Evolutionary conservation across 2,113 vertebrate species (phyloP).

Genomic region (Irena cyanogastra): DNA sequence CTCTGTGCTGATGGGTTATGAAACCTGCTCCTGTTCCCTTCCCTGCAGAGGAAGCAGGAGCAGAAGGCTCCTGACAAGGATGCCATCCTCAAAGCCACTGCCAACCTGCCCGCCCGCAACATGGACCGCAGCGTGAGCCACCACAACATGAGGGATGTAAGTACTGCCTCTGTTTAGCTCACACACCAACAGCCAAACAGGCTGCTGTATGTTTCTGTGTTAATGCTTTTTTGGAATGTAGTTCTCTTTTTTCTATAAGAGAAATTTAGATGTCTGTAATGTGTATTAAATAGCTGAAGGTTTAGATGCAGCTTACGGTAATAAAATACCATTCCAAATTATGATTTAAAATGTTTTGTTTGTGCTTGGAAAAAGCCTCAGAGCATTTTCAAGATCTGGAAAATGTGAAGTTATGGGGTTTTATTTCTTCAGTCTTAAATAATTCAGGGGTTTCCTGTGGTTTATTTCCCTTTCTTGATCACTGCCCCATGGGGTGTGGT

Average conservation of each 20-base stretch:
- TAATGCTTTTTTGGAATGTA: accelerated
- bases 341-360: neutral
- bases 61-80: conserved; percentile 96
- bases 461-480: neutral
- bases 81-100: conserved; percentile 89
- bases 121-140: conserved; percentile 85
- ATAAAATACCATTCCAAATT: neutral
- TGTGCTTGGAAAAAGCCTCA: neutral
- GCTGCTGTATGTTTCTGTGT: accelerated
- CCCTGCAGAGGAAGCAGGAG: conserved; percentile 88
- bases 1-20: neutral
- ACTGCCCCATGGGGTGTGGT: neutral
- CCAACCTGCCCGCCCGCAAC: conserved; percentile 78
- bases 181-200: accelerated
- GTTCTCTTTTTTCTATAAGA: neutral
- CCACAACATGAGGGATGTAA: conserved; percentile 92
- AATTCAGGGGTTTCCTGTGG: neutral
- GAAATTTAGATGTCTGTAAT: neutral
- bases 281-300: neutral
- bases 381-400: neutral
- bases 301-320: neutral
- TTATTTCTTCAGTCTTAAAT: neutral
- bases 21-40: neutral
- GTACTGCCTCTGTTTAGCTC: neutral
- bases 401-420: accelerated